Conservation (phyloP, 2,797 vertebrate species). For the Enteromius paludinosus region DNA sequence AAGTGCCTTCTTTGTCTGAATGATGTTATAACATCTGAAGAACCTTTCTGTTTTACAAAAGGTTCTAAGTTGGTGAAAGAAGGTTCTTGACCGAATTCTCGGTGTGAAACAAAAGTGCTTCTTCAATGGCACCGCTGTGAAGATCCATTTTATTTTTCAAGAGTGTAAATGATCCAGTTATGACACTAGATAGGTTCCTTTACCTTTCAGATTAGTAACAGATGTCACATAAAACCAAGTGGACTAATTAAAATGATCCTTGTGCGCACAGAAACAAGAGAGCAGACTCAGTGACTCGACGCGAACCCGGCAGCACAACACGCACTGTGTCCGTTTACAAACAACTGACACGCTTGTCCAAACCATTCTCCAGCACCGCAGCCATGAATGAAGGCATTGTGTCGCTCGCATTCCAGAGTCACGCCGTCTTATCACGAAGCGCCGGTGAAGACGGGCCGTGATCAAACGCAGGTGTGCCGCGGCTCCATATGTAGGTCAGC, state of each 20-base stretch:
- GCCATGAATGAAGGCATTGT: constrained; percentile 53
- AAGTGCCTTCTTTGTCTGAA: too few relatives aligned
- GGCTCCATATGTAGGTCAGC: constrained; percentile 77
- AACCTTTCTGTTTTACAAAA: too few relatives aligned
- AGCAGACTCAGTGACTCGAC: constrained; percentile 40
- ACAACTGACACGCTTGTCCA: background rate
- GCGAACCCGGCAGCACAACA: constrained; percentile 73
- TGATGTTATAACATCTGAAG: too few relatives aligned
- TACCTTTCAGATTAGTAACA: too few relatives aligned
- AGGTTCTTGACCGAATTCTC: too few relatives aligned
- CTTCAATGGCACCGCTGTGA: too few relatives aligned
- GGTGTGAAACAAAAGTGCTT: too few relatives aligned
- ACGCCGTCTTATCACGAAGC: constrained; percentile 45
- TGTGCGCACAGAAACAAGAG: too few relatives aligned
- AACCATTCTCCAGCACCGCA: constrained; percentile 9
- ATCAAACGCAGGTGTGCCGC: constrained; percentile 70
- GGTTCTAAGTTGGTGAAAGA: too few relatives aligned
- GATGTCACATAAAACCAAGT: too few relatives aligned
- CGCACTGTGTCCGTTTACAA: constrained; percentile 57
- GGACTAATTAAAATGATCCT: too few relatives aligned
- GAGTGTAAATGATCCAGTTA: background rate
- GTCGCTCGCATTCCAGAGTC: constrained; percentile 62
- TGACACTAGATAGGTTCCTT: background rate
- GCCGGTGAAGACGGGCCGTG: constrained; percentile 60
- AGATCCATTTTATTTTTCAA: too few relatives aligned